Conservation (phyloP, 92 coral and sea anemone genomes). For the Ricordea florida region DNA sequence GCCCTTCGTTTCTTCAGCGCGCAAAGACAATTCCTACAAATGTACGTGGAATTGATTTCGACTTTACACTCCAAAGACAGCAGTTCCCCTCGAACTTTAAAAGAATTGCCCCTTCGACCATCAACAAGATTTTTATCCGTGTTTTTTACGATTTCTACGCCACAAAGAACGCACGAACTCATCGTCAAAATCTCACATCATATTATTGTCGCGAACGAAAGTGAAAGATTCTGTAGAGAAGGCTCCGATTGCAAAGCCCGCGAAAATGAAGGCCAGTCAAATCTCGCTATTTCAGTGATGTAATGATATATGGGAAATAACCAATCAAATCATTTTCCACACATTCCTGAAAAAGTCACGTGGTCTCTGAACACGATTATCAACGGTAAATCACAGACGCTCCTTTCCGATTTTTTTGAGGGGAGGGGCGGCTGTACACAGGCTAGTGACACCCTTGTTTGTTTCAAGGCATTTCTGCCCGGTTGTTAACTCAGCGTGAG, state of each 20-base stretch:
- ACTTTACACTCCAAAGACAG: slow-evolving; percentile 11
- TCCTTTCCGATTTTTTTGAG: too few relatives aligned
- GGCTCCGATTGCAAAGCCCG: slow-evolving; percentile 4
- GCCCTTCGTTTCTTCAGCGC: slow-evolving; percentile 34
- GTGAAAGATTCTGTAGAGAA: not conserved
- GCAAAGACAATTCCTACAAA: slow-evolving; percentile 9
- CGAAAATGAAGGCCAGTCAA: slow-evolving; percentile 12
- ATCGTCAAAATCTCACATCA: not conserved
- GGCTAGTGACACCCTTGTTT: too few relatives aligned
- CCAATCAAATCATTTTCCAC: slow-evolving; percentile 25
- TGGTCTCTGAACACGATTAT: too few relatives aligned
- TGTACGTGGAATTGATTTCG: slow-evolving; percentile 9
- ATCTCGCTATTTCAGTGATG: slow-evolving; percentile 2
- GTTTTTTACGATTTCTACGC: not conserved
- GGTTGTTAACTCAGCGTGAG: too few relatives aligned
- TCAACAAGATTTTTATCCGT: slow-evolving; percentile 22
- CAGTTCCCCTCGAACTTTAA: not conserved
- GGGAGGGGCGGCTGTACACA: too few relatives aligned
- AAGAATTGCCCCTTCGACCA: slow-evolving; percentile 13
- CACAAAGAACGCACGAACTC: slow-evolving; percentile 26
- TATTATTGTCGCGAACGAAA: not conserved
- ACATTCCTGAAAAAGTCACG: slow-evolving; percentile 29
- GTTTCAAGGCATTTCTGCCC: too few relatives aligned
- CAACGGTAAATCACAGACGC: too few relatives aligned
- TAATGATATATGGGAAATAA: not conserved